Conservation (phyloP, 2,888 invertebrate species). For the Melanotus villosus region DNA sequence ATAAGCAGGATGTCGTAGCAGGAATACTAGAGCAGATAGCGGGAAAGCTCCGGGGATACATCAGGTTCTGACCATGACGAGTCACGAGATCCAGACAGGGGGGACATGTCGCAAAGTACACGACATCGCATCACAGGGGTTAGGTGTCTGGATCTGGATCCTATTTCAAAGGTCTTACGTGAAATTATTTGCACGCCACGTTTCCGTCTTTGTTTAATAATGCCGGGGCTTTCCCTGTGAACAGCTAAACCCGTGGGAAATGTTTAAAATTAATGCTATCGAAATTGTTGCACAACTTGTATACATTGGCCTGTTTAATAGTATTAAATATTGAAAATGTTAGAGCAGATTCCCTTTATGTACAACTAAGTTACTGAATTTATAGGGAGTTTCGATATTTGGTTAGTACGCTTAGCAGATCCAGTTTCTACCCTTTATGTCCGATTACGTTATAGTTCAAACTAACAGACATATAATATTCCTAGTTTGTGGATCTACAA, state of each 20-base stretch:
- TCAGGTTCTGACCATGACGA: conserved; percentile 50
- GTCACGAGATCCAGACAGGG: conserved; percentile 38
- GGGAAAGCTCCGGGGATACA: conserved; percentile 47
- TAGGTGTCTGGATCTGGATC: conserved; percentile 19
- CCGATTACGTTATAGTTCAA: too few species aligned
- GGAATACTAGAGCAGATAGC: conserved; percentile 45
- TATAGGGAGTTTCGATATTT: not conserved
- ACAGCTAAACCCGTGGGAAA: not conserved
- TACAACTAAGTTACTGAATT: not conserved
- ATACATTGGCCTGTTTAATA: not conserved
- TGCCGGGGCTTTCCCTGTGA: not conserved
- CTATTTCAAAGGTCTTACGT: conserved; percentile 11
- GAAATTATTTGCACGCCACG: conserved; percentile 10
- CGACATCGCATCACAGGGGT: conserved; percentile 17
- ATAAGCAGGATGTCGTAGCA: conserved; percentile 49
- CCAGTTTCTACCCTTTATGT: too few species aligned
- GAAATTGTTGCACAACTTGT: not conserved
- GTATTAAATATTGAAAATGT: conserved; percentile 5
- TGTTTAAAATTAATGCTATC: not conserved
- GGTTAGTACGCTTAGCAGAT: not conserved
- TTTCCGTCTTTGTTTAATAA: conserved; percentile 4
- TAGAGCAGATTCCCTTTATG: not conserved
- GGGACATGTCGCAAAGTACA: conserved; percentile 28
- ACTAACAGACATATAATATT: too few species aligned
- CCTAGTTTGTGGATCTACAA: too few species aligned